Base-by-base conservation (phyloP, 2,113 vertebrate species). In the Leucosticte australis region DNA sequence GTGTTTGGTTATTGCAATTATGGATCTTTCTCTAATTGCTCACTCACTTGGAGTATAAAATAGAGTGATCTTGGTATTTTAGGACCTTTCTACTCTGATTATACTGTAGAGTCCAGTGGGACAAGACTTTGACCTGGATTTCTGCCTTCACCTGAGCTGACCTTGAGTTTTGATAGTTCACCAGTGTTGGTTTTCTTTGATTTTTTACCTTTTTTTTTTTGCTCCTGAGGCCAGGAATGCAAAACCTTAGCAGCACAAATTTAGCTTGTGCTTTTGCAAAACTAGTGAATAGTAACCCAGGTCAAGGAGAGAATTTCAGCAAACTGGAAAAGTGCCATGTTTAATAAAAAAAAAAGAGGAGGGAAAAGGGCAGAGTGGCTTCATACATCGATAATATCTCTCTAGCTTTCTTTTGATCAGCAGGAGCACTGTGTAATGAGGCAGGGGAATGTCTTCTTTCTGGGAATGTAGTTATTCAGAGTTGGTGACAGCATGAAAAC, bases 351-450 rank as follows among this genome's bases (percentile, higher is more conserved):
- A 65, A 67, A 60, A 42, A 13, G 2, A 27, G 14, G 41, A 83
- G 83, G 12, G 22, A 42, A 78, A 82, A 76, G 59, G 80, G 56
- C 55, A 85, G 42, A 46, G 42, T 57, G 30, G 27, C 30, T 95
- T 91, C 63, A 55, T 69, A 73, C 50, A 44, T 28, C 35, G 91
- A 83, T 90, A 70, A 59, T 71, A 92, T 76, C 81, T 97, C 73
- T 63, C 76, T 52, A 68, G n/a, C 24, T 83, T 46, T 94, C 63
- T 83, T 95, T 93, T 90, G 92, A 90, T 95, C 90, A 94, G 79
- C 75, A 63, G 68, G 76, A 88, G 64, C 64, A 74, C 73, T 35
- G 22, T 46, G 71, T 90, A 92, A 87, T 89, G 76, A 83, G 56
- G 42, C 50, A 87, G 67, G 44, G 33, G 90, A 94, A 77, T 56